Conservation (phyloP, 1,140 invertebrate genomes). For the Trichonephila clavipes region DNA sequence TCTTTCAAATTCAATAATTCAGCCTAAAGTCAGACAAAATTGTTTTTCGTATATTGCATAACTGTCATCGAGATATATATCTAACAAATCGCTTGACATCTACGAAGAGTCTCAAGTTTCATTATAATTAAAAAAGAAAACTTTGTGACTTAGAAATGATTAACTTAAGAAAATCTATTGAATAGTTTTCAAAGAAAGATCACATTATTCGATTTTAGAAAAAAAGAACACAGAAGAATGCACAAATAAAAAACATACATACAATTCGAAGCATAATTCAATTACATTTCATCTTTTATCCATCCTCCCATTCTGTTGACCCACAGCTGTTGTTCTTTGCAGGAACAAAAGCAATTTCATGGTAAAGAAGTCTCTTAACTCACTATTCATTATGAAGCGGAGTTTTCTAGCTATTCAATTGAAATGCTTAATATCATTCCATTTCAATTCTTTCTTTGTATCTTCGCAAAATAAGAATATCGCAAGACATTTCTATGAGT, state of each 20-base stretch:
- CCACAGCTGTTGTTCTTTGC: neutral
- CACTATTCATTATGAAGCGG: neutral
- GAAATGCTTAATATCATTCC: slow-evolving; percentile 28
- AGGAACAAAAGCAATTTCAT: slow-evolving; percentile 20
- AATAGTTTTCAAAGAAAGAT: neutral
- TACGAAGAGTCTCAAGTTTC: too few relatives aligned
- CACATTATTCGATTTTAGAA: neutral
- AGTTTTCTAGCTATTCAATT: slow-evolving; percentile 16
- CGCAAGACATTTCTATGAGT: neutral
- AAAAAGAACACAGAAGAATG: too few relatives aligned
- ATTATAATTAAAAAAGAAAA: too few relatives aligned
- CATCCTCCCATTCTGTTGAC: neutral
- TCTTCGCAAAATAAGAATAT: neutral
- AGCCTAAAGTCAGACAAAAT: too few relatives aligned
- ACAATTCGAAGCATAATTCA: neutral
- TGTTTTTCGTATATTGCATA: too few relatives aligned
- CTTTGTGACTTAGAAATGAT: too few relatives aligned
- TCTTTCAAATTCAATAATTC: too few relatives aligned
- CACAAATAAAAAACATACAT: neutral
- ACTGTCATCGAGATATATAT: too few relatives aligned
- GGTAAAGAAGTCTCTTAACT: neutral
- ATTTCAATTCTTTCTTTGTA: neutral
- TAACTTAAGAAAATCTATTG: too few relatives aligned
- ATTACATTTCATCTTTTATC: slow-evolving; percentile 3
- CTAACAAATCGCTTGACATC: too few relatives aligned